These are phyloP conservation scores for Crocidura indochinensis DNA, from an alignment of 2,797 vertebrate species.

Conservation along the genomic window DNA sequence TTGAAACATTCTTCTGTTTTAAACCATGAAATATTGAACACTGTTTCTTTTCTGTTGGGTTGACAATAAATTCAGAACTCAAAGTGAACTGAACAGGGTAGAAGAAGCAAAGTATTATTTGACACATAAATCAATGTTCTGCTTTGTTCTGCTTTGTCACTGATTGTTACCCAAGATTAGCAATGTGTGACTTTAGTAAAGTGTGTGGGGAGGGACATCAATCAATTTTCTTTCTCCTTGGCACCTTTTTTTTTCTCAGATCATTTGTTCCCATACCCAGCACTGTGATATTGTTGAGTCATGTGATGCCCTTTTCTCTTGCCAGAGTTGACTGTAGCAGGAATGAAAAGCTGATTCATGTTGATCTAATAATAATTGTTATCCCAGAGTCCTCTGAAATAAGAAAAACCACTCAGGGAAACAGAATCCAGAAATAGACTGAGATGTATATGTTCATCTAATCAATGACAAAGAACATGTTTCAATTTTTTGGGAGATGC, in stretches of 20 bases:
- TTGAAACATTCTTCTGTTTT: background rate
- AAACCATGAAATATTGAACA: background rate
- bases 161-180: background rate
- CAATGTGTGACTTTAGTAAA: constrained; percentile 13
- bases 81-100: background rate
- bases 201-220: background rate
- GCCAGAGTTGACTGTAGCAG: background rate
- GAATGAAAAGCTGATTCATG: background rate
- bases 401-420: background rate
- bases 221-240: background rate
- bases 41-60: background rate
- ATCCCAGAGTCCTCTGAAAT: background rate
- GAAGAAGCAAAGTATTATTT: background rate
- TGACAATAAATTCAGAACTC: background rate
- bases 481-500: background rate
- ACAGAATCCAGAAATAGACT: background rate
- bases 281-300: background rate
- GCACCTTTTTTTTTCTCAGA: background rate
- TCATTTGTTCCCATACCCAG: background rate
- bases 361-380: background rate
- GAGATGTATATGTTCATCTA: background rate
- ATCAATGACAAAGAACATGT: background rate
- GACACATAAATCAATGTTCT: background rate
- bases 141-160: background rate
- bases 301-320: background rate